Evolutionary conservation across 2,888 invertebrate species (phyloP).

Genomic region (Tanypteryx hageni): DNA sequence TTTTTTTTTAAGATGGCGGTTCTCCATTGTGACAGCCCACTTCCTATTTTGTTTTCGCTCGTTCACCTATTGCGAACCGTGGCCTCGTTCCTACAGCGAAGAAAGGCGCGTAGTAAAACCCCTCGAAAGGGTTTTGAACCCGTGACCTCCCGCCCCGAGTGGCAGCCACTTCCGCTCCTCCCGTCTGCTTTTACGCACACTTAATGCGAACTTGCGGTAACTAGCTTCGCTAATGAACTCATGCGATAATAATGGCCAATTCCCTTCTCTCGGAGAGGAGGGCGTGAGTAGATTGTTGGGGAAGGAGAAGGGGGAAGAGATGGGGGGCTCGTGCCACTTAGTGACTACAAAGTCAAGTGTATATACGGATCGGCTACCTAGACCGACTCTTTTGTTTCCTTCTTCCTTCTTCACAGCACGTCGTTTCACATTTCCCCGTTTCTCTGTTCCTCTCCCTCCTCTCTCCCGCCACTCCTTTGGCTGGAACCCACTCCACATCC

Average conservation of each 20-base stretch:
- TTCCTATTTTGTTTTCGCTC: not conserved
- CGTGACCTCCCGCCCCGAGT: not conserved
- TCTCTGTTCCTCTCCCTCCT: too few relatives aligned
- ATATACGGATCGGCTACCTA: conserved; percentile 56
- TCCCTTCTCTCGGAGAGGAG: not conserved
- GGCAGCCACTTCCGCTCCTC: conserved; percentile 5
- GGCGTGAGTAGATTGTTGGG: not conserved
- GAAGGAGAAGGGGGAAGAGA: not conserved
- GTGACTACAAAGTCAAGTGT: conserved; percentile 44
- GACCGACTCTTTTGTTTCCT: conserved; percentile 21
- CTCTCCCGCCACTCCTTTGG: too few relatives aligned
- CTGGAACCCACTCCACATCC: too few relatives aligned
- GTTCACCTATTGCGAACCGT: not conserved
- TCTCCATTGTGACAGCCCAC: not conserved
- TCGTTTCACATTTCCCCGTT: not conserved
- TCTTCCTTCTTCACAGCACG: not conserved
- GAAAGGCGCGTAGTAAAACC: not conserved
- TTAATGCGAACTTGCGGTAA: conserved; percentile 52
- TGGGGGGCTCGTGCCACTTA: conserved; percentile 10
- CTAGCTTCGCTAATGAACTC: conserved; percentile 57
- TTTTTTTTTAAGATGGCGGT: not conserved
- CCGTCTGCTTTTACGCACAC: conserved; percentile 45
- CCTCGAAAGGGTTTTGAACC: conserved; percentile 13
- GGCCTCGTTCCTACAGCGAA: not conserved
- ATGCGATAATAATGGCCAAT: conserved; percentile 63